phyloP scores from a whole-genome alignment of 2,797 vertebrate genomes.

The Novumbra hubbsi region DNA sequence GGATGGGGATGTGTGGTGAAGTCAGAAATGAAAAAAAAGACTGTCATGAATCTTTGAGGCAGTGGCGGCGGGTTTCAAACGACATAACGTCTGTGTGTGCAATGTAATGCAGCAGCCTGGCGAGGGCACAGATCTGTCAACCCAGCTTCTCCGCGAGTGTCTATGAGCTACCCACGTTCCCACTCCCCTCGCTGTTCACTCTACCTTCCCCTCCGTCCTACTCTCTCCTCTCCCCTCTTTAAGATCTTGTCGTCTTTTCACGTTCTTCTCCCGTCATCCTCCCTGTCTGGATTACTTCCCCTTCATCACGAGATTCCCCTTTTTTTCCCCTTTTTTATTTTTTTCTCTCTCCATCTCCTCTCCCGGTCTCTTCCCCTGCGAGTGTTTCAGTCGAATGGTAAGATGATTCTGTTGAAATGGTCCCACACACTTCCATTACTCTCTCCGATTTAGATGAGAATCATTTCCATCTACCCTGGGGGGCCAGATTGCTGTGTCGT shows the following conservation, averaged over 20 bases:
- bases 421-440: not conserved
- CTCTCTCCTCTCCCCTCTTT: not conserved
- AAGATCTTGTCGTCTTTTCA: not conserved
- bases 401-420: not conserved
- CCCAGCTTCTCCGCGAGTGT: conserved; percentile 1
- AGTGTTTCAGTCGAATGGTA: not conserved
- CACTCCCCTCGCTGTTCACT: not conserved
- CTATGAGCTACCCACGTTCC: conserved; percentile 20
- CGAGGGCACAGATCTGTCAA: conserved; percentile 33
- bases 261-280: not conserved
- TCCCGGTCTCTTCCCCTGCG: not conserved
- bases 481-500: conserved; percentile 69
- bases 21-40: conserved; percentile 23
- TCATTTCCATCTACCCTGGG: conserved; percentile 69
- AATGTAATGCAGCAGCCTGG: conserved; percentile 34
- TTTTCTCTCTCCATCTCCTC: conserved; percentile 7
- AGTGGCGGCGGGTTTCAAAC: conserved; percentile 45
- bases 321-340: conserved; percentile 5
- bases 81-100: conserved; percentile 54
- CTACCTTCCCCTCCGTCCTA: not conserved
- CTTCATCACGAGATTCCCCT: not conserved
- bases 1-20: conserved; percentile 5
- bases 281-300: not conserved
- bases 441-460: conserved; percentile 61
- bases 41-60: conserved; percentile 51